Evolutionary conservation across 23 tunicate genomes (phyloP), one percentile per base, ranked within the genome.

Genomic region (Diplosoma virens): DNA sequence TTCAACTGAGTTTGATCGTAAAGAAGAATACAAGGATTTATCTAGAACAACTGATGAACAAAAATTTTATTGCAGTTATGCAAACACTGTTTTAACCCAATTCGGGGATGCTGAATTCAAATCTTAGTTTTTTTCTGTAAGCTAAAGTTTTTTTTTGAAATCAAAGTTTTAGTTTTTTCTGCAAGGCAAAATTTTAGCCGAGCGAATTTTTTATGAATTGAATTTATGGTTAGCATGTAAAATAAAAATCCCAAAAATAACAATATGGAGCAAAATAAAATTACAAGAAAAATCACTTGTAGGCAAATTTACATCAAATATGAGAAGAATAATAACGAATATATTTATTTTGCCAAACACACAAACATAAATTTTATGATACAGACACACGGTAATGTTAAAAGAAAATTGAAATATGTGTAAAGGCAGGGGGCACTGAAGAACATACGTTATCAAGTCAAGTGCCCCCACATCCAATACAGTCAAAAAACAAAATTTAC

Each of bases 1-100:
- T n/a, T n/a, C n/a, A n/a, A n/a, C n/a, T n/a, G n/a, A n/a, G n/a
- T n/a, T n/a, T n/a, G n/a, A n/a, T n/a, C n/a, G n/a, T n/a, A n/a
- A n/a, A n/a, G n/a, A n/a, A n/a, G n/a, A n/a, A n/a, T n/a, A n/a
- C n/a, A n/a, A n/a, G n/a, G n/a, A n/a, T n/a, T n/a, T n/a, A n/a
- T n/a, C n/a, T n/a, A n/a, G n/a, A n/a, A n/a, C n/a, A n/a, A 20
- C 63, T 56, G 63, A 25, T 56, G 25, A 56, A 56, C 63, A 56
- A 56, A 56, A 16, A 20, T 11, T 56, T 56, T 56, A 25, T 56
- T 56, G 63, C 63, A 56, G 17, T 56, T 22, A 56, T 20, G 25
- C 24, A 56, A 11, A 56, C 24, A 16, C 63, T 56, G 63, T 56
- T 56, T 20, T 56, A 14, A 56, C 24, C 63, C 20, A 56, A 16